Conservation (phyloP, 2,888 invertebrate species). For the Drosophila paranaensis region DNA sequence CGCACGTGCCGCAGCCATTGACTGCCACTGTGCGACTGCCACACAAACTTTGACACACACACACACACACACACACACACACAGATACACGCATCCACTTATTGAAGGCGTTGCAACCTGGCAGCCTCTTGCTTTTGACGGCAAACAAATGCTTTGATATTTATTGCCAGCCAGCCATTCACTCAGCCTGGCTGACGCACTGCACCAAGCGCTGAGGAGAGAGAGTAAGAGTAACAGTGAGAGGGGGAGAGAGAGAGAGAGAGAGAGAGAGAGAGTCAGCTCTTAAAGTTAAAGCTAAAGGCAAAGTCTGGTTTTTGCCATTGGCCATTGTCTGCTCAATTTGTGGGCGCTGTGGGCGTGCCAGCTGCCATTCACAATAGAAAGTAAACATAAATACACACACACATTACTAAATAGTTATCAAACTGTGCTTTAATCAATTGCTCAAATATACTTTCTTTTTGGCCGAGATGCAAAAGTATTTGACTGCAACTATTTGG, state of each 20-base stretch:
- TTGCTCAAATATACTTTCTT: neutral
- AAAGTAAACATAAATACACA: slow-evolving; percentile 1
- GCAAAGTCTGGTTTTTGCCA: neutral
- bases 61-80: slow-evolving; percentile 1
- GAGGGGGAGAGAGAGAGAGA: neutral
- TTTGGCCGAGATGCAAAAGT: neutral
- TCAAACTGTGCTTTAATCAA: neutral
- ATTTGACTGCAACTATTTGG: neutral
- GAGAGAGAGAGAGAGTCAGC: neutral
- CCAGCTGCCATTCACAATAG: slow-evolving; percentile 17
- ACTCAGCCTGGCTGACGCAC: slow-evolving; percentile 35
- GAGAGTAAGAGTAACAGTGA: neutral
- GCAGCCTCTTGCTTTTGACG: slow-evolving; percentile 67
- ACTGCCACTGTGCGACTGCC: slow-evolving; percentile 44
- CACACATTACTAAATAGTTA: neutral
- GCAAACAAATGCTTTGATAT: slow-evolving; percentile 78
- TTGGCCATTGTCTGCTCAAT: slow-evolving; percentile 25
- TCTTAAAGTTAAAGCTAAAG: neutral
- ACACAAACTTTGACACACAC: slow-evolving; percentile 29
- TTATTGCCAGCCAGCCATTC: slow-evolving; percentile 61
- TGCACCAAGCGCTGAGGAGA: neutral
- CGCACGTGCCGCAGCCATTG: slow-evolving; percentile 67
- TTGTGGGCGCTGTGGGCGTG: slow-evolving; percentile 15
- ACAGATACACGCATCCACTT: slow-evolving; percentile 8
- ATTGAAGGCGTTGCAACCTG: slow-evolving; percentile 25